Percentiles rank a stretch among this genome's conserved stretches.
Evolutionary conservation across 2,797 vertebrate species (phyloP).

Genomic region (Manis crassicaudata): DNA sequence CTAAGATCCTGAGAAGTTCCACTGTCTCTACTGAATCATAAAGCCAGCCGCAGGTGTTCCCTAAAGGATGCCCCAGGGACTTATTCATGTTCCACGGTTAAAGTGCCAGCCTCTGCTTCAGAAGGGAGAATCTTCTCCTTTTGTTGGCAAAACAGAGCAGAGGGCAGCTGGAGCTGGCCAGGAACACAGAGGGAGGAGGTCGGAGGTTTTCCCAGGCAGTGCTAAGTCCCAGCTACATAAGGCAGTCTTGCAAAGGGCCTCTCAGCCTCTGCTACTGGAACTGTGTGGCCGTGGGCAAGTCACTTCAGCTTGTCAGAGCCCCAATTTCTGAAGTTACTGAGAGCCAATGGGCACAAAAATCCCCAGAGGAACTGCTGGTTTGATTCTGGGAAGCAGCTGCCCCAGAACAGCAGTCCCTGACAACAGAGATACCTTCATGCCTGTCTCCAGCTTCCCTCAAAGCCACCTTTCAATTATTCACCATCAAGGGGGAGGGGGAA

Average conservation of each 20-base stretch:
- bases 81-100: neutral
- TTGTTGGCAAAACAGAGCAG: neutral
- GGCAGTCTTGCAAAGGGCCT: neutral
- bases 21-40: neutral
- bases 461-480: neutral
- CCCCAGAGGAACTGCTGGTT: neutral
- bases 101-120: neutral
- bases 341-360: neutral
- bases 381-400: neutral
- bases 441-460: neutral
- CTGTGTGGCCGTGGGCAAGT: neutral
- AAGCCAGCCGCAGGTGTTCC: neutral
- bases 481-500: neutral
- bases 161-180: neutral
- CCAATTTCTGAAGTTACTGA: neutral
- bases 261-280: neutral
- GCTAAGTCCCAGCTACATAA: neutral
- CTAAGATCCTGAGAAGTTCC: neutral
- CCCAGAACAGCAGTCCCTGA: neutral
- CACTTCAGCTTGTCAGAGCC: neutral
- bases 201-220: neutral
- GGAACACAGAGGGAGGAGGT: neutral
- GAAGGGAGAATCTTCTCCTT: neutral
- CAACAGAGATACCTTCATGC: rapidly evolving
- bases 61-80: neutral